Evolutionary conservation across 2,113 vertebrate genomes (phyloP).

Genomic region (Potamarius usumacintae): DNA sequence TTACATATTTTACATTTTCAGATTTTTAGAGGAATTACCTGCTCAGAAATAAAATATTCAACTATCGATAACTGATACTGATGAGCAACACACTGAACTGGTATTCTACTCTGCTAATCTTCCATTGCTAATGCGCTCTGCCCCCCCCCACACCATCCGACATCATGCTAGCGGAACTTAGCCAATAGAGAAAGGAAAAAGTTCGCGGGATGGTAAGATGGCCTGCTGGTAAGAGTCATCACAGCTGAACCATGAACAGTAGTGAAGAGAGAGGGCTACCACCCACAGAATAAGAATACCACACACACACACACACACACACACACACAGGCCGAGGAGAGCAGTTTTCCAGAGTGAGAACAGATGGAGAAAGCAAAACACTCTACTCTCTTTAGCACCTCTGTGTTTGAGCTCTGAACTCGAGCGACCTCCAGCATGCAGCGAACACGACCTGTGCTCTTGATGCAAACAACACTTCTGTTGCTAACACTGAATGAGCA

Average conservation of each 20-base stretch:
- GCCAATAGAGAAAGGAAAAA: neutral
- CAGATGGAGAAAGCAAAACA: conserved; percentile 39
- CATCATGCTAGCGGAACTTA: conserved; percentile 7
- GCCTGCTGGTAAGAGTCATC: conserved; percentile 36
- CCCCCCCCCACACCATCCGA: neutral
- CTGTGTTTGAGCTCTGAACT: conserved; percentile 48
- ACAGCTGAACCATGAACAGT: conserved; percentile 45
- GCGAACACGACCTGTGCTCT: neutral
- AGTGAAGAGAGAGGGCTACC: conserved; percentile 37
- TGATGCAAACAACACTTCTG: conserved; percentile 1
- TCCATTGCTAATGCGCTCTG: neutral
- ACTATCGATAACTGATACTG: neutral
- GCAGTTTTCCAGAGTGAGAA: conserved; percentile 42
- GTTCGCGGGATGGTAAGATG: conserved; percentile 15
- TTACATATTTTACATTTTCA: neutral
- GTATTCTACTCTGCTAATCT: conserved; percentile 4
- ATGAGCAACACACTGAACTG: neutral
- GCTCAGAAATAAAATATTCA: neutral
- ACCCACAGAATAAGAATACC: conserved; percentile 40
- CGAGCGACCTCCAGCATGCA: conserved; percentile 17
- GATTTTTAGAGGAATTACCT: neutral
- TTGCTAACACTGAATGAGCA: neutral
- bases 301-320: conserved; percentile 22
- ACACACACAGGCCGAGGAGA: conserved; percentile 29
- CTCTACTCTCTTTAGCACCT: conserved; percentile 33